These are phyloP conservation scores for Eudasyphora cyanicolor DNA, from an alignment of 2,888 invertebrate genomes.

Conservation along the genomic window DNA sequence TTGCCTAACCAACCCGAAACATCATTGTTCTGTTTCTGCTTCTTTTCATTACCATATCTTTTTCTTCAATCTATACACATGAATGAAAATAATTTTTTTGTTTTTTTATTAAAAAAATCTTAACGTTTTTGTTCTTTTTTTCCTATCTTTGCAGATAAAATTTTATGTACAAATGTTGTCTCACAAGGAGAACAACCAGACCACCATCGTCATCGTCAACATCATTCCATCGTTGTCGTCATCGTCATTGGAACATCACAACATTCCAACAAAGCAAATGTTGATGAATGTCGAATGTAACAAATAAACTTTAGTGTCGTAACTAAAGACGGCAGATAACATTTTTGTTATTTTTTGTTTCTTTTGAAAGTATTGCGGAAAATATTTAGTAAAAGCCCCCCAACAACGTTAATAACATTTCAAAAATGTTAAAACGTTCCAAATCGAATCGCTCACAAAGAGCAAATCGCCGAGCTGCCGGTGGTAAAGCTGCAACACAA, in stretches of 20 bases:
- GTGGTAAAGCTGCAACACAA: slow-evolving; percentile 21
- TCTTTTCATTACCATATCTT: not conserved
- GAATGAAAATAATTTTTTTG: slow-evolving; percentile 5
- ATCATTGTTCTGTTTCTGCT: no score
- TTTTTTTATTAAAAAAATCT: not conserved
- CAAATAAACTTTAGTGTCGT: not conserved
- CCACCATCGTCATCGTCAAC: not conserved
- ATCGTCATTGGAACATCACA: not conserved
- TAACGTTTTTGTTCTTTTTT: slow-evolving; percentile 8
- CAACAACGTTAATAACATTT: not conserved
- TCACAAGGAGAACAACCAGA: not conserved
- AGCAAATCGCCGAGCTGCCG: slow-evolving; percentile 49
- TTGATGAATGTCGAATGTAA: slow-evolving; percentile 15
- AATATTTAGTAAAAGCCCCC: not conserved
- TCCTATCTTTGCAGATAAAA: slow-evolving; percentile 43
- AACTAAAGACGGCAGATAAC: not conserved
- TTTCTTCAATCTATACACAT: not conserved
- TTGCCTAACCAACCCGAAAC: no score
- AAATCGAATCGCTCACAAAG: slow-evolving; percentile 66
- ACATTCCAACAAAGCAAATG: slow-evolving; percentile 31
- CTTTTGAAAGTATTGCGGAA: slow-evolving; percentile 17
- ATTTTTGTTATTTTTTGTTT: not conserved
- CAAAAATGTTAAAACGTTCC: slow-evolving; percentile 64
- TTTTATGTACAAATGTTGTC: slow-evolving; percentile 22
- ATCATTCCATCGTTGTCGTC: not conserved